These are phyloP conservation scores for Aphis gossypii DNA, from an alignment of 1,140 invertebrate species.

Conservation along the genomic window DNA sequence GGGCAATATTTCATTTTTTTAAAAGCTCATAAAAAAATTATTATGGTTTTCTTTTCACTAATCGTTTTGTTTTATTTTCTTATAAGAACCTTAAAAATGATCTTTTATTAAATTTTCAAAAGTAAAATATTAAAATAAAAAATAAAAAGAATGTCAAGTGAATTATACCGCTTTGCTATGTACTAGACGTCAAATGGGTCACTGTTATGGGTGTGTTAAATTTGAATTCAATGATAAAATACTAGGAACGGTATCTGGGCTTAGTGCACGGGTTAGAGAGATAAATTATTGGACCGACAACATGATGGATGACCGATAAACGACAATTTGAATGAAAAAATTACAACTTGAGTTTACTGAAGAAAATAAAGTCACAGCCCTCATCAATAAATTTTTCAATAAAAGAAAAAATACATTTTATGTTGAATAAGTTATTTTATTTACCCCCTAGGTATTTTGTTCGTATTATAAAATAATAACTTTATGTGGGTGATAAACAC, in stretches of 20 bases:
- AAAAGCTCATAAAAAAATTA: not conserved
- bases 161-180: too few species aligned
- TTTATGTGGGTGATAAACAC: not conserved
- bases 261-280: not conserved
- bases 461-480: not conserved
- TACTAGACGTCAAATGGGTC: too few species aligned
- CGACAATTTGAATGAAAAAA: not conserved
- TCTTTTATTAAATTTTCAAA: not conserved
- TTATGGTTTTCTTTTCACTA: not conserved
- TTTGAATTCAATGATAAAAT: too few species aligned
- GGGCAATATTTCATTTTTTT: not conserved
- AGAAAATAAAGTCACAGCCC: not conserved
- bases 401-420: not conserved
- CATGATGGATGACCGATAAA: not conserved
- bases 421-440: not conserved
- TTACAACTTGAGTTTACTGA: not conserved
- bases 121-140: not conserved
- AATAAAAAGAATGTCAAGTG: not conserved
- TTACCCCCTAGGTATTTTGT: not conserved
- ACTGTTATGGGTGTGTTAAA: too few species aligned
- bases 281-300: not conserved
- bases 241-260: too few species aligned
- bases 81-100: not conserved
- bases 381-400: not conserved
- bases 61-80: not conserved